These are phyloP conservation scores for Nomia melanderi DNA, from an alignment of 1,140 invertebrate species.

Conservation along the genomic window DNA sequence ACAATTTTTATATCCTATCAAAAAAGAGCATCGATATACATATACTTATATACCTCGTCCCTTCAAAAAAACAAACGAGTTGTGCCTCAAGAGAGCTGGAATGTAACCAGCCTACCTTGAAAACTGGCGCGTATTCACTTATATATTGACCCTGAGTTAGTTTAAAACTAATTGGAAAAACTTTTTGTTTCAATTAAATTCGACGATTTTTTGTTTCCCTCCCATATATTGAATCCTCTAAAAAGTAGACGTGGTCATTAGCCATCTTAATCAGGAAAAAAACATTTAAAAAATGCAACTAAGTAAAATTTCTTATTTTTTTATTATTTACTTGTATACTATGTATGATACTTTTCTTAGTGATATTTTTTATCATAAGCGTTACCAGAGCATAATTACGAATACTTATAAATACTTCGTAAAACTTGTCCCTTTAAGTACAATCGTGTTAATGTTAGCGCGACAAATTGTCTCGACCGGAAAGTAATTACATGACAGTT, in stretches of 20 bases:
- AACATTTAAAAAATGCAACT: too few relatives aligned
- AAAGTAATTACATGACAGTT: too few relatives aligned
- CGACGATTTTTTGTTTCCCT: not conserved
- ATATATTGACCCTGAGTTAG: constrained; percentile 24
- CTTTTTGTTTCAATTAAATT: not conserved
- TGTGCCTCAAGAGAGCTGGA: constrained; percentile 11
- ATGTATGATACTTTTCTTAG: too few relatives aligned
- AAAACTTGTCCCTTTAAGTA: too few relatives aligned
- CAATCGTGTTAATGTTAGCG: too few relatives aligned
- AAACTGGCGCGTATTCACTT: constrained; percentile 11
- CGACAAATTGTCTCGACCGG: too few relatives aligned
- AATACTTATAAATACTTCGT: too few relatives aligned
- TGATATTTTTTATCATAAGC: too few relatives aligned
- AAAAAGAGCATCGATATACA: constrained; percentile 6
- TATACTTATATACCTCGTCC: not conserved
- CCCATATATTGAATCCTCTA: not conserved
- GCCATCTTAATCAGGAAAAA: too few relatives aligned
- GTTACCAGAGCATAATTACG: too few relatives aligned
- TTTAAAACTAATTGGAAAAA: not conserved
- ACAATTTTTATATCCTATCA: not conserved
- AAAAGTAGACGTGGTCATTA: not conserved
- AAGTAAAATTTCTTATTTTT: too few relatives aligned
- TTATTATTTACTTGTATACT: too few relatives aligned
- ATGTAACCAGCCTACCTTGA: constrained; percentile 40
- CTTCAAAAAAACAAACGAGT: constrained; percentile 9